Percentiles rank a stretch among this genome's conserved stretches.
These are phyloP conservation scores for Xylota segnis DNA, from an alignment of 2,888 invertebrate species.

Conservation along the genomic window DNA sequence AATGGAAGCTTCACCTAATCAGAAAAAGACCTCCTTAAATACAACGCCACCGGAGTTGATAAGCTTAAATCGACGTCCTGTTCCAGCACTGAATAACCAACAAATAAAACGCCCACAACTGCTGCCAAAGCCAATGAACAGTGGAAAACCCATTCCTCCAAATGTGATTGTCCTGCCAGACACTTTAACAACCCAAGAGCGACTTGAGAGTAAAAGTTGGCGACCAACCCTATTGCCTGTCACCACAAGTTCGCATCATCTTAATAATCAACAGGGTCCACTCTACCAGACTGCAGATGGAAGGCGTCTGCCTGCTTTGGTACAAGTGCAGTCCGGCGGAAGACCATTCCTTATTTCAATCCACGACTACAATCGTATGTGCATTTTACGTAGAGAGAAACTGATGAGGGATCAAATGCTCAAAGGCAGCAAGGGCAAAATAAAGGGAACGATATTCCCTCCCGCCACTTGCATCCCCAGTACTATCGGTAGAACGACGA, in stretches of 20 bases:
- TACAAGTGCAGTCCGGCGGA: slow-evolving; percentile 92
- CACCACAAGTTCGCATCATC: slow-evolving; percentile 83
- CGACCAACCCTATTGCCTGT: slow-evolving; percentile 90
- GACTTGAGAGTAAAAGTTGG: slow-evolving; percentile 87
- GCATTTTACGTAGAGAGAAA: slow-evolving; percentile 89
- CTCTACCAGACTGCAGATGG: slow-evolving; percentile 87
- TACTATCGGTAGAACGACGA: slow-evolving; percentile 47
- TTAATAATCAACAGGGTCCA: slow-evolving; percentile 81
- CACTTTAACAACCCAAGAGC: slow-evolving; percentile 84
- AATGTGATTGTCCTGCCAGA: slow-evolving; percentile 83
- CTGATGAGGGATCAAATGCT: slow-evolving; percentile 87
- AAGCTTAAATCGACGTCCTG: slow-evolving; percentile 85
- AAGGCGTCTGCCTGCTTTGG: slow-evolving; percentile 87
- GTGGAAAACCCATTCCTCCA: slow-evolving; percentile 79
- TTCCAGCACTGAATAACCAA: slow-evolving; percentile 77
- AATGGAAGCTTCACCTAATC: slow-evolving; percentile 77
- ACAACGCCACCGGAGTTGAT: slow-evolving; percentile 87
- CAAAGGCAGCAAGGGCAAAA: slow-evolving; percentile 79
- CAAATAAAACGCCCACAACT: slow-evolving; percentile 81
- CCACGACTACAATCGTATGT: slow-evolving; percentile 92
- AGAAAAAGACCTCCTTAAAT: slow-evolving; percentile 77
- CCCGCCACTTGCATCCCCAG: slow-evolving; percentile 47
- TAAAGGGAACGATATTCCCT: slow-evolving; percentile 43
- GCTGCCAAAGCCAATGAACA: slow-evolving; percentile 75
- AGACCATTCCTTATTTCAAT: slow-evolving; percentile 92